Evolutionary conservation across 2,113 vertebrate genomes (phyloP).

Genomic region (Spilogale gracilis): DNA sequence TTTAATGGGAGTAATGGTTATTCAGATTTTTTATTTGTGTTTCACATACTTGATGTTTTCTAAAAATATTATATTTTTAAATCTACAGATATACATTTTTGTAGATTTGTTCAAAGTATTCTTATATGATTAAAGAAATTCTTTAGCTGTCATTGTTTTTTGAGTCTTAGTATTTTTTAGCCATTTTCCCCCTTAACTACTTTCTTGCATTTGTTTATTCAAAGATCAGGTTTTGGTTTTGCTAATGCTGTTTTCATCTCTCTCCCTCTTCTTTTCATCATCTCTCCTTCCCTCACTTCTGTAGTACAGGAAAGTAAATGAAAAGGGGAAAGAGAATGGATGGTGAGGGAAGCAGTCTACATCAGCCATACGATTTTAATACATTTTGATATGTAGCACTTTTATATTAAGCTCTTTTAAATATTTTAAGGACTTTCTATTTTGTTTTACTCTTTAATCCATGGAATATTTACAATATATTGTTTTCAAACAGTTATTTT

Average conservation of each 20-base stretch:
- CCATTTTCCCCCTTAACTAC: neutral
- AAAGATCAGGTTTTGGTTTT: neutral
- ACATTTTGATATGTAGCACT: neutral
- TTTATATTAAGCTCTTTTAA: neutral
- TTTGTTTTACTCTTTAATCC: neutral
- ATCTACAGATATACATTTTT: neutral
- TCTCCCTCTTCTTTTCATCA: neutral
- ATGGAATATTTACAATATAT: neutral
- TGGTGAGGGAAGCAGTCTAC: neutral
- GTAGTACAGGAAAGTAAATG: neutral
- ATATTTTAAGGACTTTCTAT: neutral
- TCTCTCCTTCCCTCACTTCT: neutral
- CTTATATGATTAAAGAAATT: neutral
- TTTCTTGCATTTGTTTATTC: neutral
- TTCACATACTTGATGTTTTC: neutral
- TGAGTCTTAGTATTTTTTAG: neutral
- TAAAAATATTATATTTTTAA: neutral
- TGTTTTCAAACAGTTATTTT: neutral
- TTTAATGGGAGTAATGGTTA: neutral
- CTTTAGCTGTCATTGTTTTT: neutral
- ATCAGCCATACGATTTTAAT: neutral
- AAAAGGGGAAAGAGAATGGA: neutral
- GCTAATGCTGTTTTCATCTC: neutral
- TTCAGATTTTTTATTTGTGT: neutral
- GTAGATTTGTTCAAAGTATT: neutral